A percentile compares a stretch with the other conserved stretches of the same genome.
These are phyloP conservation scores for Hemiscyllium ocellatum DNA, from an alignment of 2,113 vertebrate genomes.

Conservation along the genomic window DNA sequence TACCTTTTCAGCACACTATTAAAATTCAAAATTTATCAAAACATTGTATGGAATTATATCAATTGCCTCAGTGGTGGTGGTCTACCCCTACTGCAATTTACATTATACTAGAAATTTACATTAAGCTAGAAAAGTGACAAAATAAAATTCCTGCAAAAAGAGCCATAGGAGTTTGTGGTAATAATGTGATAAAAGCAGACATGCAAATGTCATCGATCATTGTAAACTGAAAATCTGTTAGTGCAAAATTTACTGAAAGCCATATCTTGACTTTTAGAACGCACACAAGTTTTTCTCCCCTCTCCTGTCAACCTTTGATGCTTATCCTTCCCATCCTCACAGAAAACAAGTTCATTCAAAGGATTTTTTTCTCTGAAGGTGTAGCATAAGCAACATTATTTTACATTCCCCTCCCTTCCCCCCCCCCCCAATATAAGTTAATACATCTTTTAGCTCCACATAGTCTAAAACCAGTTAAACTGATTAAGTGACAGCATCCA, in stretches of 20 bases:
- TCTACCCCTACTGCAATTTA: conserved; percentile 28
- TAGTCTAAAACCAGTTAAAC: not conserved
- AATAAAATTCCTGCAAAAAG: conserved; percentile 9
- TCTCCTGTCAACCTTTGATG: not conserved
- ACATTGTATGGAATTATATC: conserved; percentile 32
- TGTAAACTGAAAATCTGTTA: conserved; percentile 34
- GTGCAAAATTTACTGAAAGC: conserved; percentile 31
- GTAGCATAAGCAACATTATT: too few species aligned
- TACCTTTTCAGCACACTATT: conserved; percentile 30
- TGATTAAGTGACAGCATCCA: not conserved
- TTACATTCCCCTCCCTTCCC: not conserved
- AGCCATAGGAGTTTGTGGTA: not conserved
- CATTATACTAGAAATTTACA: not conserved
- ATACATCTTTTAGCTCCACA: not conserved
- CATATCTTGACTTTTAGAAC: conserved; percentile 19
- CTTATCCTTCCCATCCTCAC: not conserved
- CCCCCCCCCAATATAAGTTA: not conserved
- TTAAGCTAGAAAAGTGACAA: conserved; percentile 32
- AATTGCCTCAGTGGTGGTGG: conserved; percentile 28
- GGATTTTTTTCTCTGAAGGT: not conserved
- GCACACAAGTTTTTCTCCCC: too few species aligned
- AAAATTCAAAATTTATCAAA: conserved; percentile 32
- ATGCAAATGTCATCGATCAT: conserved; percentile 3
- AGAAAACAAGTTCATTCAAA: not conserved
- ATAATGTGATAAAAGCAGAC: not conserved